Percentiles rank a stretch among this genome's conserved stretches.
Conservation (phyloP, 2,888 invertebrate species). For the Tuta absoluta region DNA sequence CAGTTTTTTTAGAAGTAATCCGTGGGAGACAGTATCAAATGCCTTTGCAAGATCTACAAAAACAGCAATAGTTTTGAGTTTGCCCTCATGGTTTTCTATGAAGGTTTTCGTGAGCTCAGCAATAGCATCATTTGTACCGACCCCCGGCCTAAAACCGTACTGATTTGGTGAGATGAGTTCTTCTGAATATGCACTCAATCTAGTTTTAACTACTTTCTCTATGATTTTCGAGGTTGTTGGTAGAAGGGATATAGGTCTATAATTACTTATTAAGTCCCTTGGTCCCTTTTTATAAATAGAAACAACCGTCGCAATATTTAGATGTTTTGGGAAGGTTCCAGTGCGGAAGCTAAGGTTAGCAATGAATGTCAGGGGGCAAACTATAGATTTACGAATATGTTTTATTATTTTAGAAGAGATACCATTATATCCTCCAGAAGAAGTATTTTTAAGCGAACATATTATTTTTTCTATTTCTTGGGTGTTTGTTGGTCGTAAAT, state of each 20-base stretch:
- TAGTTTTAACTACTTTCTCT: not conserved
- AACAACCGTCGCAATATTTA: not conserved
- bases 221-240: not conserved
- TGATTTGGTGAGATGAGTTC: not conserved
- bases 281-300: not conserved
- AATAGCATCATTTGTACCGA: not conserved
- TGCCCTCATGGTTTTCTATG: not conserved
- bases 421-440: not conserved
- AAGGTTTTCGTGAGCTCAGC: not conserved
- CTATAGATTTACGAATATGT: not conserved
- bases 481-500: not conserved
- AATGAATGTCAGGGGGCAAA: not conserved
- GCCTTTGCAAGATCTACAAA: not conserved
- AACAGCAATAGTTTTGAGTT: not conserved
- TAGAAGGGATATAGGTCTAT: not conserved
- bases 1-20: not conserved
- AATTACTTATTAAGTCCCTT: not conserved
- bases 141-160: not conserved
- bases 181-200: not conserved
- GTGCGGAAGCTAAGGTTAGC: not conserved
- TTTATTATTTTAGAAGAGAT: not conserved
- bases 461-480: not conserved
- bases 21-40: no score
- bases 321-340: not conserved
- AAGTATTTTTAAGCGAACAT: not conserved